These are phyloP conservation scores for Eupsittula cactorum DNA, from an alignment of 2,113 vertebrate species.

Conservation along the genomic window DNA sequence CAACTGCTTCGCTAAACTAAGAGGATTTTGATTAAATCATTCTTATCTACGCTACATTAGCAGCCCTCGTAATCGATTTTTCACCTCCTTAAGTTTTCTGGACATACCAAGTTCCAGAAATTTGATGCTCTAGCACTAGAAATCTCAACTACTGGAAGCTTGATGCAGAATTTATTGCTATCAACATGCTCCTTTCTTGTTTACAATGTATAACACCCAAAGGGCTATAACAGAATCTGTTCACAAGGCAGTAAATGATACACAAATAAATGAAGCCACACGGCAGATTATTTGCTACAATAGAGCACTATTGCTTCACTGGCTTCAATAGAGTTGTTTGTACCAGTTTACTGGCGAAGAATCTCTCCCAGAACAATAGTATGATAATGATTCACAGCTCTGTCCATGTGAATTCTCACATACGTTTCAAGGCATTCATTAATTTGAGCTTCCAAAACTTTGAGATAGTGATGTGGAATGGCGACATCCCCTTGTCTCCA, in stretches of 20 bases:
- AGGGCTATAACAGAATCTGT: background rate
- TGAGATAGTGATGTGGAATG: background rate
- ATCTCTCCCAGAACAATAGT: background rate
- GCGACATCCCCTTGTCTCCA: background rate
- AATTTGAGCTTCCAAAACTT: background rate
- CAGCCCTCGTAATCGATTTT: background rate
- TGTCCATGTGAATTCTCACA: background rate
- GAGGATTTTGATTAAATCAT: background rate
- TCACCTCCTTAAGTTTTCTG: background rate
- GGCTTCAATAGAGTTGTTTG: background rate
- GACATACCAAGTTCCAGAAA: background rate
- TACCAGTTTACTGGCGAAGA: background rate
- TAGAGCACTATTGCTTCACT: background rate
- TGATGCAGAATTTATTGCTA: background rate
- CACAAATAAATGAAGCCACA: background rate
- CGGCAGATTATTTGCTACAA: background rate
- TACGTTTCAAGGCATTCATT: rapidly evolving
- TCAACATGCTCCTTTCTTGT: background rate
- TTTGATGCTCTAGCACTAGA: background rate
- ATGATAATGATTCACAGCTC: rapidly evolving
- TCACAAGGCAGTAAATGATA: background rate
- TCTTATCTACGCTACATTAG: background rate
- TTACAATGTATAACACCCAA: background rate
- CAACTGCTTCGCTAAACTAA: background rate
- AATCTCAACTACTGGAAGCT: background rate